Base-by-base conservation (phyloP, 2,888 invertebrate genomes). In the Cantharis nigra region DNA sequence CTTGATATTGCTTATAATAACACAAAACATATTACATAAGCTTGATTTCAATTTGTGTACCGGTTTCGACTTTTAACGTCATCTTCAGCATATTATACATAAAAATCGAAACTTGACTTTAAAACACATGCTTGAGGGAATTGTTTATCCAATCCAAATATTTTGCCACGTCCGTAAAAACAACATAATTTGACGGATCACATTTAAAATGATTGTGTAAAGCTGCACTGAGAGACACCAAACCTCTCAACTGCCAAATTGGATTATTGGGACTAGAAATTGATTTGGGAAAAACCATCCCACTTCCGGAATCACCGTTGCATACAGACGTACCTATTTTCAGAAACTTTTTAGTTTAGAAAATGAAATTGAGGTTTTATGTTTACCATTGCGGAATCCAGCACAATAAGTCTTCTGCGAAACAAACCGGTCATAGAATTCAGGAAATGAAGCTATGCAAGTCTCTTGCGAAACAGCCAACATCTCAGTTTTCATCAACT, bases 141-240 rank as follows among this genome's bases (percentile, higher is more conserved):
- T 0, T 26, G 69, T 82, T 81, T 33, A 91, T 89, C 91, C 91
- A 91, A 3, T 89, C 87, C 77, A 90, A 83, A 85, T 91, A 90
- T 84, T 91, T 91, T 5, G 91, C 91, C 23, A 91, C 86, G 80
- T 92, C 92, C 0, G 92, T 92, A 82, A 92, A 92, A 7, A 92
- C 90, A 16, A 91, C 91, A 85, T 91, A 92, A 81, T 92, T 91
- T 0, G 89, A 88, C 0, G 92, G 90, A 80, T 92, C 92, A 80
- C 92, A 92, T 9, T 91, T 86, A 81, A 90, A 89, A 80, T 91
- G 90, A 83, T 91, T 90, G 82, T 91, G 91, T 28, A 91, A 84
- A 0, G 91, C 91, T 3, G 92, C 91, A 0, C 91, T 91, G 1
- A 92, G 86, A 0, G 92, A 92, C 1, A 92, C 91, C 14, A 92